Evolutionary conservation across 2,113 vertebrate genomes (phyloP).

Genomic region (Smithornis capensis): DNA sequence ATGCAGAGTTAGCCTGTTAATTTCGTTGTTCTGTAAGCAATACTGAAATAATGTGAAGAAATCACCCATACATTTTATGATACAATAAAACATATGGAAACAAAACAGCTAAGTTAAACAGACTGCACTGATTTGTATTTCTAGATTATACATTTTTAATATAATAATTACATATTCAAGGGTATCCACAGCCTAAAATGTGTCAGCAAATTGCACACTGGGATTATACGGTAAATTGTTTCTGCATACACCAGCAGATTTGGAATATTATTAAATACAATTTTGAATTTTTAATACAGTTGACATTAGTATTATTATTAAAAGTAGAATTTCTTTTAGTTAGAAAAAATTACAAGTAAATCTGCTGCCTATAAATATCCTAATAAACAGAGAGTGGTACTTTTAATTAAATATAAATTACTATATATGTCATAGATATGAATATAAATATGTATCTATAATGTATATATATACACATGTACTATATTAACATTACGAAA

Average conservation of each 20-base stretch:
- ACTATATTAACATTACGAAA: background rate
- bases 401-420: background rate
- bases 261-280: background rate
- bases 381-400: background rate
- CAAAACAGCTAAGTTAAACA: background rate
- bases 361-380: background rate
- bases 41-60: background rate
- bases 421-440: background rate
- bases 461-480: background rate
- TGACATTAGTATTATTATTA: background rate
- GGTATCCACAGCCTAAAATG: background rate
- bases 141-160: background rate
- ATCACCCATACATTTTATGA: background rate
- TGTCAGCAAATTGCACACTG: background rate
- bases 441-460: background rate
- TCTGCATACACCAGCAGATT: background rate
- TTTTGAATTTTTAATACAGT: background rate
- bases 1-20: background rate
- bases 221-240: background rate
- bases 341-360: background rate
- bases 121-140: background rate
- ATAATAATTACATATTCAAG: background rate
- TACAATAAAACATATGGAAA: background rate
- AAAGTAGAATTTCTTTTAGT: background rate
- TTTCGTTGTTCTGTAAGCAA: background rate